Evolutionary conservation across 1,140 invertebrate genomes (phyloP), one percentile per base, ranked within the genome.

Genomic region (Rhyzopertha dominica): DNA sequence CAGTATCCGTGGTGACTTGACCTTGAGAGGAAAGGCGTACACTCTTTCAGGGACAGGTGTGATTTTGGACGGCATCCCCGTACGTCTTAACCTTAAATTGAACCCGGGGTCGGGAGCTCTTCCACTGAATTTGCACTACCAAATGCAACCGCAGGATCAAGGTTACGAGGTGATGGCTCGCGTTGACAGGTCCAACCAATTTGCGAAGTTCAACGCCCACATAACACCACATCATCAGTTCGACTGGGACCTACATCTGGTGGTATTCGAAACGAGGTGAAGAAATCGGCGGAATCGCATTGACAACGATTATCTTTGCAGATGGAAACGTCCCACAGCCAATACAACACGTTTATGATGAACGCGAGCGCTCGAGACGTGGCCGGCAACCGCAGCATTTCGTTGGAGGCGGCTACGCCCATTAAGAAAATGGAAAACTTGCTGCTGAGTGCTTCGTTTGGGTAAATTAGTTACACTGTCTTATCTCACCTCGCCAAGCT

Each of bases 311-410:
- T 18, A 37, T 37, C 38, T 20, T 54, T 54, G 10, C 53, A 77
- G 74, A 58, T 75, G 20, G 68, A 72, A 35, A 68, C 72, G 4
- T 70, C 73, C 0, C 60, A 69, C 46, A 55, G 64, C 22, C 62
- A 65, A 23, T 64, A 66, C 45, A 69, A 70, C 38, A 68, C 38
- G 19, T 51, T 63, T 20, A 51, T 43, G 12, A 29, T 66, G 7
- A 39, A 62, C 46, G 51, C 54, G 10, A 53, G 39, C 14, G 53
- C 59, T 22, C 43, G 29, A 19, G 46, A 47, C 14, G 25, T 14
- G 12, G 47, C 20, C 1, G 56, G 40, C 19, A 53, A 44, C 1
- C n/a, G n/a, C n/a, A 59, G 42, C 32, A 28, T 65, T 13, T 41
- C 51, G 22, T 28, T 66, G 12, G 49, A 54, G 16, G 53, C 53